Conservation (phyloP, 2,888 invertebrate genomes). For the Halocaridina rubra region DNA sequence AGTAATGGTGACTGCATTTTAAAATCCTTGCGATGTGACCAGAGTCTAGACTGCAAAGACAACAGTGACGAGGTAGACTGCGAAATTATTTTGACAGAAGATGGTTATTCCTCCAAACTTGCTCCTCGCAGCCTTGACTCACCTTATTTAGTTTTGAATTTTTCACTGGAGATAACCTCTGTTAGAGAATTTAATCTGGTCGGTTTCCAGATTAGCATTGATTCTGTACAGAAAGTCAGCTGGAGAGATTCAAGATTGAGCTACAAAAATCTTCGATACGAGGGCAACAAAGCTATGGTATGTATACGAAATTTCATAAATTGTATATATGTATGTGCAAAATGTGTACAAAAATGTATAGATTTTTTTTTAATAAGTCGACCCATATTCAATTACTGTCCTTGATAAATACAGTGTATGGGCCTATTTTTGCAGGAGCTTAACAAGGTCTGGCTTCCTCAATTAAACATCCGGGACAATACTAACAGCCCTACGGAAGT, state of each 20-base stretch:
- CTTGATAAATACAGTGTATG: too few species aligned
- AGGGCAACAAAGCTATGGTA: background rate
- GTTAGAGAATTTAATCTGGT: background rate
- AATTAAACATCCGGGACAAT: constrained; percentile 28
- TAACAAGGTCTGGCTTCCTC: constrained; percentile 9
- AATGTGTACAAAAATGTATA: background rate
- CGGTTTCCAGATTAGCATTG: background rate
- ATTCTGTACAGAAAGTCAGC: background rate
- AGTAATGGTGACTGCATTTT: constrained; percentile 74
- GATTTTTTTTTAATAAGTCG: too few species aligned
- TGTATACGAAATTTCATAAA: too few species aligned
- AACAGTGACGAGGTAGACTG: constrained; percentile 36
- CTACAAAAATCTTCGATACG: background rate
- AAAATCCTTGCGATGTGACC: constrained; percentile 38
- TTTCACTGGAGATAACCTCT: background rate
- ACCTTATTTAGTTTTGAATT: background rate
- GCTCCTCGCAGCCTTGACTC: background rate
- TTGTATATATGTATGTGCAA: background rate
- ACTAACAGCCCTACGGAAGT: constrained; percentile 3
- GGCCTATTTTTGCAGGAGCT: background rate
- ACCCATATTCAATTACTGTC: too few species aligned
- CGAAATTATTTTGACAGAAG: background rate
- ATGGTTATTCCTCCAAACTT: background rate
- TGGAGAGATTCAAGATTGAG: background rate
- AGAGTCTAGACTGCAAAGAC: constrained; percentile 32